These are phyloP conservation scores for Perccottus glenii DNA, from an alignment of 2,113 vertebrate species.

Conservation along the genomic window DNA sequence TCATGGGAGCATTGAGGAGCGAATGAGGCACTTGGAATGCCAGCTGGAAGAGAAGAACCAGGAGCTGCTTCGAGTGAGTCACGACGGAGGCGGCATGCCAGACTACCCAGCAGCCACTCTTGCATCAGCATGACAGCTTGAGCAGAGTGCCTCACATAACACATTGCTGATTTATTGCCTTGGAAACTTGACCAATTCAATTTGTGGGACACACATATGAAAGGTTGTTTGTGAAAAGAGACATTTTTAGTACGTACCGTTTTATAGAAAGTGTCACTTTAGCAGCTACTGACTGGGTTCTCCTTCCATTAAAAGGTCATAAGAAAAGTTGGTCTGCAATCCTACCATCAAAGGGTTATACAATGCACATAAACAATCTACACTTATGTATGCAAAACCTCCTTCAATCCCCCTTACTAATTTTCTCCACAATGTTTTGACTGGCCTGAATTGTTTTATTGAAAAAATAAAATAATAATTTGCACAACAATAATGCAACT, in stretches of 20 bases:
- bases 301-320: too few relatives aligned
- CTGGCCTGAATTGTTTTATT: too few relatives aligned
- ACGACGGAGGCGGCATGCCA: slow-evolving; percentile 36
- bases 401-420: too few relatives aligned
- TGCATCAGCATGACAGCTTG: slow-evolving; percentile 41
- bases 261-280: neutral
- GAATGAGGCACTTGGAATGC: slow-evolving; percentile 95
- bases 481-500: too few relatives aligned
- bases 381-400: too few relatives aligned
- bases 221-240: slow-evolving; percentile 21
- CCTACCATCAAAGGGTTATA: too few relatives aligned
- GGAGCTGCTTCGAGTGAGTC: slow-evolving; percentile 94
- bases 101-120: slow-evolving; percentile 37
- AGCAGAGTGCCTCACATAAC: slow-evolving; percentile 31
- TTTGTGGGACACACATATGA: slow-evolving; percentile 11
- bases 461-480: too few relatives aligned
- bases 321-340: too few relatives aligned
- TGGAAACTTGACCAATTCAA: slow-evolving; percentile 25
- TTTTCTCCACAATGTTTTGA: too few relatives aligned
- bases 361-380: too few relatives aligned
- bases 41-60: slow-evolving; percentile 99
- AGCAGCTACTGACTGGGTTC: too few relatives aligned
- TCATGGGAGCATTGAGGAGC: slow-evolving; percentile 97
- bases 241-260: neutral
- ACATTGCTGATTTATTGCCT: slow-evolving; percentile 25